These are phyloP conservation scores for Ceratothoa steindachneri DNA, from an alignment of 2,888 invertebrate genomes.

Conservation along the genomic window DNA sequence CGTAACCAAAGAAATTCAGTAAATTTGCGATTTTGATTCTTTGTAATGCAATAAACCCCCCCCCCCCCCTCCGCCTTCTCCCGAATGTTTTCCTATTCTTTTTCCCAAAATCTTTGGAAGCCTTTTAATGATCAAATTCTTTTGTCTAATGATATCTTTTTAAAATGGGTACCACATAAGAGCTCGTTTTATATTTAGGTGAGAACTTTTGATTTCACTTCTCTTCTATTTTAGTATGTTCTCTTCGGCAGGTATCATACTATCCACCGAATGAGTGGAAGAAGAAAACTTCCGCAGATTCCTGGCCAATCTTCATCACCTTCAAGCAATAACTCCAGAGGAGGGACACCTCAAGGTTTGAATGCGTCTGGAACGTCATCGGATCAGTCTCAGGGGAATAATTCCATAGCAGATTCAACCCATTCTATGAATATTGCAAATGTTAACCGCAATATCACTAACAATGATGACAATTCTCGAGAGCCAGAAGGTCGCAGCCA, in stretches of 20 bases:
- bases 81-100: too few relatives aligned
- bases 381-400: not conserved
- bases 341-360: slow-evolving; percentile 79
- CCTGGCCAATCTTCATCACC: slow-evolving; percentile 36
- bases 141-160: too few relatives aligned
- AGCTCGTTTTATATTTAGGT: too few relatives aligned
- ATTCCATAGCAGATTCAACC: not conserved
- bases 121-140: too few relatives aligned
- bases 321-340: slow-evolving; percentile 67
- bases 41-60: too few relatives aligned
- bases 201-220: too few relatives aligned
- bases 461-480: slow-evolving; percentile 9
- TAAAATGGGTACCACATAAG: too few relatives aligned
- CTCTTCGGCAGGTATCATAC: slow-evolving; percentile 45
- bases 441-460: not conserved
- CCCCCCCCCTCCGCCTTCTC: too few relatives aligned
- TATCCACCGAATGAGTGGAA: slow-evolving; percentile 48
- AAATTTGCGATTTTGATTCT: too few relatives aligned
- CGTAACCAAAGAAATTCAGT: not conserved
- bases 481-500: slow-evolving; percentile 44
- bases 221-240: too few relatives aligned
- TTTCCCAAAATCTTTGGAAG: too few relatives aligned
- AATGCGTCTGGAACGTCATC: not conserved
- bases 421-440: not conserved
- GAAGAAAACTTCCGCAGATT: slow-evolving; percentile 47